phyloP scores from a whole-genome alignment of 2,113 vertebrate species.

The Syngnathus typhle region DNA sequence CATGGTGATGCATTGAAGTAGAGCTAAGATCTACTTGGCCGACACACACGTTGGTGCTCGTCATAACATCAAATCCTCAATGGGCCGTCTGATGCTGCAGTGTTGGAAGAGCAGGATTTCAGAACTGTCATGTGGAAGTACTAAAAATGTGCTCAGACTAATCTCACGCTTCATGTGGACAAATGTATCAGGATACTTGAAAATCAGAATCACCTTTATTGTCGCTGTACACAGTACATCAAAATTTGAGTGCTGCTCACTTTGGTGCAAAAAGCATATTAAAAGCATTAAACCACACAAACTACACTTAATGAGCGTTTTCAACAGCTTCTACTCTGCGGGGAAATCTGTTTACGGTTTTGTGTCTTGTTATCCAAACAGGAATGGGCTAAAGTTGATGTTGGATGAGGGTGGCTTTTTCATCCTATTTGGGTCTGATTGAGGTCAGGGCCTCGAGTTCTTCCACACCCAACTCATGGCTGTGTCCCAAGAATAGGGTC shows the following conservation, averaged over 20 bases:
- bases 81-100: conserved; percentile 4
- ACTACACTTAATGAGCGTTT: neutral
- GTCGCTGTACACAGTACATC: no score
- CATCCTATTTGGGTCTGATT: neutral
- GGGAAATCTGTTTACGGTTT: neutral
- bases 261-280: no score
- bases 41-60: conserved; percentile 16
- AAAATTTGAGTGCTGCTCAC: no score
- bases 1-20: neutral
- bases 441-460: neutral
- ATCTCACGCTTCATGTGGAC: neutral
- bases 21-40: conserved; percentile 1
- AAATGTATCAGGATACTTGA: neutral
- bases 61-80: conserved; percentile 23
- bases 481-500: neutral
- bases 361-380: neutral
- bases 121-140: conserved; percentile 9
- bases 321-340: neutral
- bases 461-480: neutral
- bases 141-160: conserved; percentile 18
- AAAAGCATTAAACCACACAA: neutral
- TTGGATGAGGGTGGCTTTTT: neutral
- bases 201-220: no score
- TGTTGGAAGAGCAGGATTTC: conserved; percentile 19
- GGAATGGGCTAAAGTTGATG: neutral